phyloP scores from a whole-genome alignment of 2,113 vertebrate species.

The Oreochromis aureus region DNA sequence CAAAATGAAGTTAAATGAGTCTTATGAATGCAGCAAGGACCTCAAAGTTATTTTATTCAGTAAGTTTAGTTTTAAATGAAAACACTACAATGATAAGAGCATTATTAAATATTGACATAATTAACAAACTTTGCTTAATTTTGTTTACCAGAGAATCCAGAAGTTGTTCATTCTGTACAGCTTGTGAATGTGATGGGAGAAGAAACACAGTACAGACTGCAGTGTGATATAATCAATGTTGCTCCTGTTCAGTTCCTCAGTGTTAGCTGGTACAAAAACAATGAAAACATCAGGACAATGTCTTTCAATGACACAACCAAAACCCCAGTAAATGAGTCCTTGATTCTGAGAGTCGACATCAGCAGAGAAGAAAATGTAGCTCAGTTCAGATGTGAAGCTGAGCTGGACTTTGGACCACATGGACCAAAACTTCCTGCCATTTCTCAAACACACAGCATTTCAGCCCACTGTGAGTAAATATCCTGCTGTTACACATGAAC shows the following conservation, averaged over 20 bases:
- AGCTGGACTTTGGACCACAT: not conserved
- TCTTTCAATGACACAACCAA: not conserved
- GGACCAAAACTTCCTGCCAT: not conserved
- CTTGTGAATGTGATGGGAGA: not conserved
- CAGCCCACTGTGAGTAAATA: not conserved
- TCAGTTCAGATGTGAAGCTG: not conserved
- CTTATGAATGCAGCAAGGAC: not conserved
- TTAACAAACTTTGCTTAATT: not conserved
- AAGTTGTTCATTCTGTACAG: not conserved
- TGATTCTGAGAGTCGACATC: not conserved
- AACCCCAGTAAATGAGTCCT: not conserved
- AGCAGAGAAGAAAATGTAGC: rapidly evolving
- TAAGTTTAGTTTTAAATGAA: conserved; percentile 37
- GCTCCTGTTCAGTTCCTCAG: not conserved
- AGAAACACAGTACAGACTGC: not conserved
- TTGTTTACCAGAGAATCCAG: conserved; percentile 50
- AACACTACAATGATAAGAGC: not conserved
- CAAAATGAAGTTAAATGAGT: not conserved
- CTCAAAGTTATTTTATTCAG: conserved; percentile 41
- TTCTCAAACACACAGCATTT: rapidly evolving
- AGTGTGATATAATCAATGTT: not conserved
- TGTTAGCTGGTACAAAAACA: not conserved
- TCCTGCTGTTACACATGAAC: not conserved
- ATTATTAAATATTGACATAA: not conserved
- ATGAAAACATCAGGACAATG: not conserved